Conservation (phyloP, 2,113 vertebrate genomes). For the Cyanoramphus novaezelandiae region DNA sequence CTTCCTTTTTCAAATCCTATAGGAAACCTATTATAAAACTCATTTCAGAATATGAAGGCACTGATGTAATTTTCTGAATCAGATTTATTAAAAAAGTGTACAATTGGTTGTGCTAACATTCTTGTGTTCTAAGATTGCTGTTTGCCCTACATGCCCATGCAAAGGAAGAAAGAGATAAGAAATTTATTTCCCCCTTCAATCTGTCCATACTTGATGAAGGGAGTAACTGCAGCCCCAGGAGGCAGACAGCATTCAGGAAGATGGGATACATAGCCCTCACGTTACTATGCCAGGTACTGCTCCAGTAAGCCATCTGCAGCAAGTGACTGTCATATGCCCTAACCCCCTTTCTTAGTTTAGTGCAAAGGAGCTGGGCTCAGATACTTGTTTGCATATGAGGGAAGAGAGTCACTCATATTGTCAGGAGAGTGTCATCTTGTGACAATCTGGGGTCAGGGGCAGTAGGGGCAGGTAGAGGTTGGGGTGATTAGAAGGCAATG, state of each 20-base stretch:
- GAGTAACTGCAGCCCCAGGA: not conserved
- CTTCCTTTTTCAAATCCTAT: not conserved
- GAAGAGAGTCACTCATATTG: not conserved
- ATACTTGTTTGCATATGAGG: not conserved
- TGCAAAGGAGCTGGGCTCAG: not conserved
- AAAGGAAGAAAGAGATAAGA: not conserved
- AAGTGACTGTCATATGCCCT: not conserved
- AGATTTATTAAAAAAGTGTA: not conserved
- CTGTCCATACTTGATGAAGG: not conserved
- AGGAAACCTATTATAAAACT: not conserved
- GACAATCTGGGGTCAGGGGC: not conserved
- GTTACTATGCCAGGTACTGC: not conserved
- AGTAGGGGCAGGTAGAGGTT: not conserved
- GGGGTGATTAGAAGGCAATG: not conserved
- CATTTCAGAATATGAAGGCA: not conserved
- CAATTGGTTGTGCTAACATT: not conserved
- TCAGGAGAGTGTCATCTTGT: not conserved
- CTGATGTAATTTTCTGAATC: not conserved
- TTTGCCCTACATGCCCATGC: not conserved
- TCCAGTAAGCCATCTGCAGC: not conserved
- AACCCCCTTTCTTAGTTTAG: not conserved
- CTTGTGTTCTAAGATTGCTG: not conserved
- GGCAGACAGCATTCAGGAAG: not conserved
- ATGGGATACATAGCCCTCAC: rapidly evolving
- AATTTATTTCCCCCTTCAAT: not conserved